Percentiles rank a stretch among this genome's conserved stretches.
phyloP scores from a whole-genome alignment of 2,113 vertebrate genomes.

The Eira barbara region DNA sequence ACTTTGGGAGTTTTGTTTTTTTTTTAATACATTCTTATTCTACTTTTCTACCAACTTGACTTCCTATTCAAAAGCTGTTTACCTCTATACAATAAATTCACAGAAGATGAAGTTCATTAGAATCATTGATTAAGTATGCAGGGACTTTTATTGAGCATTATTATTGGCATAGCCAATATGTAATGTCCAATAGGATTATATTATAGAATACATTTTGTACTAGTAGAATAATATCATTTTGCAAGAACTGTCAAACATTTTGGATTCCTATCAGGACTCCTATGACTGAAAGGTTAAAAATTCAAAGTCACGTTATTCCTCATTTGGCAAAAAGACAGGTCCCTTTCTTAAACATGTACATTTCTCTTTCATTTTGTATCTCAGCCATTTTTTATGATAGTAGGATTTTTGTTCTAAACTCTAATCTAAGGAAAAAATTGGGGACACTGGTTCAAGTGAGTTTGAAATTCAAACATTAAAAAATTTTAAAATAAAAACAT shows the following conservation, averaged over 20 bases:
- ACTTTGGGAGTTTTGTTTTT: neutral
- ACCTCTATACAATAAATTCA: neutral
- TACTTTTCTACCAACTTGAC: neutral
- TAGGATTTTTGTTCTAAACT: neutral
- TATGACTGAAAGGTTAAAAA: neutral
- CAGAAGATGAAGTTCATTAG: neutral
- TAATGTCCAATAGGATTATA: neutral
- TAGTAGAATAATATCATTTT: conserved; percentile 3
- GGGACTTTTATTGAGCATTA: neutral
- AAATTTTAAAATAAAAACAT: neutral
- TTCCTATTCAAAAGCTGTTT: neutral
- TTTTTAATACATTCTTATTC: neutral
- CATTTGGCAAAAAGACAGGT: neutral
- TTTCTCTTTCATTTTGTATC: conserved; percentile 21
- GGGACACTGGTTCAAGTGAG: neutral
- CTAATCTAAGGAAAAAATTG: neutral
- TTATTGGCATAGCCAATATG: neutral
- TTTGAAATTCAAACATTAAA: conserved; percentile 6
- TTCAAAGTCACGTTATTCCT: neutral
- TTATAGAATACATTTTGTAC: neutral
- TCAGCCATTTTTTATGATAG: neutral
- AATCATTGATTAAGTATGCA: neutral
- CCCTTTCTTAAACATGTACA: neutral
- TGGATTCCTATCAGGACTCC: neutral
- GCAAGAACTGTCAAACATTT: neutral